Conservation (phyloP, 2,113 vertebrate genomes). For the Lycaon pictus region DNA sequence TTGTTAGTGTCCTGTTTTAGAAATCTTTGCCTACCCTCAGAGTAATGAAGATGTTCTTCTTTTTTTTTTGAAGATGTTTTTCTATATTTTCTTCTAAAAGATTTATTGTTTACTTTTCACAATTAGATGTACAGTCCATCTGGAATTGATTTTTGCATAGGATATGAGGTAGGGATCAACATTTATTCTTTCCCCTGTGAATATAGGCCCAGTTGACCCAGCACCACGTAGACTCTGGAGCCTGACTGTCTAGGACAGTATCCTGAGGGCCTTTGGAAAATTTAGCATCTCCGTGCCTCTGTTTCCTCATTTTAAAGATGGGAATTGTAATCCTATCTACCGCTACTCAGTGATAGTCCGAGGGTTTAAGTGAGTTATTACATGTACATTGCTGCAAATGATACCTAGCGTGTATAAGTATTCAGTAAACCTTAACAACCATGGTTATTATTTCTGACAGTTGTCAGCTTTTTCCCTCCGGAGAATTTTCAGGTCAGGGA, state of each 20-base stretch:
- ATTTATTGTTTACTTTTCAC: background rate
- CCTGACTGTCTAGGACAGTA: background rate
- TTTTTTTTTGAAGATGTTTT: background rate
- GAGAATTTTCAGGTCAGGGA: background rate
- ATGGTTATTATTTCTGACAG: background rate
- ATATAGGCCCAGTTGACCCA: too few relatives aligned
- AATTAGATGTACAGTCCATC: background rate
- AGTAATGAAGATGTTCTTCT: background rate
- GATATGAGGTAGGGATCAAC: background rate
- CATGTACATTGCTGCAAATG: background rate
- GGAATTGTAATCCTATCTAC: background rate
- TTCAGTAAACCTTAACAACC: background rate
- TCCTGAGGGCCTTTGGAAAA: background rate
- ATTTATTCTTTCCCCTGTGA: background rate
- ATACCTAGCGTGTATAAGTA: background rate
- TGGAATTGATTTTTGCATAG: background rate
- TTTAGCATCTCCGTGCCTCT: slow-evolving; percentile 4
- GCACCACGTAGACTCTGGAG: background rate
- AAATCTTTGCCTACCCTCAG: background rate
- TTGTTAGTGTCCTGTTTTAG: background rate
- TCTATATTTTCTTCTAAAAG: slow-evolving; percentile 20
- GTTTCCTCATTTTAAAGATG: background rate
- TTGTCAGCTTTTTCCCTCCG: background rate
- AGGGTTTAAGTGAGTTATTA: background rate
- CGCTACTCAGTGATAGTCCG: background rate